Evolutionary conservation across 1,140 invertebrate species (phyloP), one percentile per base, ranked within the genome.

Genomic region (Sarcophaga bullata): DNA sequence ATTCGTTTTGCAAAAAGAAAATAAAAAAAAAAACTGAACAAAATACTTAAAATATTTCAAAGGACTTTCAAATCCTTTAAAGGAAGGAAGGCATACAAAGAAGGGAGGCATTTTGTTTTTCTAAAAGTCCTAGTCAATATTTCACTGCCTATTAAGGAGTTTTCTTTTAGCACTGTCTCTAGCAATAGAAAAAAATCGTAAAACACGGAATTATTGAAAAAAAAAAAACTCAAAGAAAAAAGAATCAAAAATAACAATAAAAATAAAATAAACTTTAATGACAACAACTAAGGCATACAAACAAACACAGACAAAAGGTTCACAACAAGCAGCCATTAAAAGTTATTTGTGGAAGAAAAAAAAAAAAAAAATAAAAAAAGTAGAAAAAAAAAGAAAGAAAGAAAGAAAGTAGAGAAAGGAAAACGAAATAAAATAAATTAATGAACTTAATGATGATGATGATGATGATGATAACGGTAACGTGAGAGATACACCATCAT

Each of bases 261-360:
- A 76, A 49, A 46, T 50, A 49, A 15, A 50, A 76, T 37, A 76
- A 76, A 76, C 1, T 76, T 76, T 76, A 50, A 76, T 76, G 73
- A n/a, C 47, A 17, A 50, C 15, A 17, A 72, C 62, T 19, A 25
- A 25, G 62, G 19, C 52, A 15, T 11, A 15, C 52, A 15, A 15
- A 15, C 52, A 13, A 15, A 15, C 52, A 13, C 73, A 76, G 17
- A 13, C 47, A 17, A 76, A 47, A 76, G 49, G 48, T 48, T 37
- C 47, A n/a, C 17, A 76, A 76, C 47, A 76, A n/a, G 11, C 73
- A 49, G 47, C 73, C 73, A 76, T 76, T 76, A 76, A 76, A 76
- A 76, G 73, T 76, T 50, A 49, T 49, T 76, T 76, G 48, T 17
- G 49, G 49, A 49, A 47, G 49, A 48, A 47, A 47, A 47, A 76